Evolutionary conservation across 1,140 invertebrate species (phyloP).

Genomic region (Ruditapes philippinarum): DNA sequence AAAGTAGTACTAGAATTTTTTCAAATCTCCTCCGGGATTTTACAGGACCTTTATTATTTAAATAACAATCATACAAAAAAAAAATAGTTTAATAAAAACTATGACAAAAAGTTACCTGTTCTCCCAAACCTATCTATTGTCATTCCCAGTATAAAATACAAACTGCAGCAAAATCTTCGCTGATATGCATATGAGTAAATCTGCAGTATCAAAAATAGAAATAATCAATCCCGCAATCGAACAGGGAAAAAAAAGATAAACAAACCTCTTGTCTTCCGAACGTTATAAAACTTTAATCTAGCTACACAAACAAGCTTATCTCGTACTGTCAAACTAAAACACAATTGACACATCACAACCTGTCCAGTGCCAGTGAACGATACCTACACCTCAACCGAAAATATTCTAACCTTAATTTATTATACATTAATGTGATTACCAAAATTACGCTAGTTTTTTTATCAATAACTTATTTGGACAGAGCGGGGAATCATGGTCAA

Average conservation of each 20-base stretch:
- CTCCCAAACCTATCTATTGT: too few relatives aligned
- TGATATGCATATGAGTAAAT: too few relatives aligned
- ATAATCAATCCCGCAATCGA: conserved; percentile 16
- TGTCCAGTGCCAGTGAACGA: neutral
- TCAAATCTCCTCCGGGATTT: too few relatives aligned
- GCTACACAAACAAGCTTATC: neutral
- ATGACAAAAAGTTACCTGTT: too few relatives aligned
- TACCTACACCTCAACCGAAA: neutral
- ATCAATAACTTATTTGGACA: neutral
- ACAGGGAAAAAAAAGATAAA: neutral
- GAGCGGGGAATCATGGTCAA: neutral
- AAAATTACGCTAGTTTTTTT: neutral
- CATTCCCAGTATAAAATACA: too few relatives aligned
- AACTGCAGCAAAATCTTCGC: too few relatives aligned
- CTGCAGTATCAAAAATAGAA: too few relatives aligned
- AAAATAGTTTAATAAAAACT: too few relatives aligned
- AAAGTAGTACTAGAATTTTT: too few relatives aligned
- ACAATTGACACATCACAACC: neutral
- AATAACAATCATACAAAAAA: too few relatives aligned
- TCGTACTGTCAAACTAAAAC: neutral
- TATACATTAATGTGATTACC: conserved; percentile 27
- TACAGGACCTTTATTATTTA: too few relatives aligned
- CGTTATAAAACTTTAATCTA: conserved; percentile 1
- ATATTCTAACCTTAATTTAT: neutral
- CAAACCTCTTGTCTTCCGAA: neutral